Conservation (phyloP, 2,113 vertebrate genomes). For the Caloenas nicobarica region DNA sequence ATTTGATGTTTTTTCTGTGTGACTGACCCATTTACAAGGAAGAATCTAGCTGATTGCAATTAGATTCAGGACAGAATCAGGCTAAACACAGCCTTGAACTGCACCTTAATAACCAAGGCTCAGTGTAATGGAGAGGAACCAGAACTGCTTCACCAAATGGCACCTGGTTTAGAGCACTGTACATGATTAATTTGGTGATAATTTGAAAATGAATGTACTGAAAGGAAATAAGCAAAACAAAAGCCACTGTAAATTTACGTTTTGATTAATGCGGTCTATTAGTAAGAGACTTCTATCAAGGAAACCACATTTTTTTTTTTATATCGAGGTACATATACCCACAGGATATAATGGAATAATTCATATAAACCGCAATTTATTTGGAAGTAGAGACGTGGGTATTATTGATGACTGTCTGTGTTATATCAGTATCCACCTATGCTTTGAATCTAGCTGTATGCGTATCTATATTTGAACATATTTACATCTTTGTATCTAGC, state of each 20-base stretch:
- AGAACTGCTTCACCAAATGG: not conserved
- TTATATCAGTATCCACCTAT: not conserved
- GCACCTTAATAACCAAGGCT: slow-evolving; percentile 14
- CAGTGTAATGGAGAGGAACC: slow-evolving; percentile 30
- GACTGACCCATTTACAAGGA: slow-evolving; percentile 38
- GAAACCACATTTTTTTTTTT: not conserved
- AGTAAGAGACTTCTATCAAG: slow-evolving; percentile 2
- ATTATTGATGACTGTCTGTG: not conserved
- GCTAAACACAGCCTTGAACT: slow-evolving; percentile 48
- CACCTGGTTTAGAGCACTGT: not conserved
- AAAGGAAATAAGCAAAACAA: slow-evolving; percentile 46
- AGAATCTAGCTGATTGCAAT: slow-evolving; percentile 25
- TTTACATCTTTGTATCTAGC: not conserved
- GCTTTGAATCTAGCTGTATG: not conserved
- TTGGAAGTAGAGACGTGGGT: not conserved
- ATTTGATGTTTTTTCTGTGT: slow-evolving; percentile 2
- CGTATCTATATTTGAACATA: not conserved
- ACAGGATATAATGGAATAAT: not conserved
- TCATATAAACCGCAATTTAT: not conserved
- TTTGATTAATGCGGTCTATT: slow-evolving; percentile 27
- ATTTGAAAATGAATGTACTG: slow-evolving; percentile 47
- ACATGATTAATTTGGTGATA: slow-evolving; percentile 35
- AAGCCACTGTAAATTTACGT: slow-evolving; percentile 29
- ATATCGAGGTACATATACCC: not conserved
- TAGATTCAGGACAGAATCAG: slow-evolving; percentile 40